phyloP scores from a whole-genome alignment of 1,140 invertebrate species.

The Calosoma granatense region DNA sequence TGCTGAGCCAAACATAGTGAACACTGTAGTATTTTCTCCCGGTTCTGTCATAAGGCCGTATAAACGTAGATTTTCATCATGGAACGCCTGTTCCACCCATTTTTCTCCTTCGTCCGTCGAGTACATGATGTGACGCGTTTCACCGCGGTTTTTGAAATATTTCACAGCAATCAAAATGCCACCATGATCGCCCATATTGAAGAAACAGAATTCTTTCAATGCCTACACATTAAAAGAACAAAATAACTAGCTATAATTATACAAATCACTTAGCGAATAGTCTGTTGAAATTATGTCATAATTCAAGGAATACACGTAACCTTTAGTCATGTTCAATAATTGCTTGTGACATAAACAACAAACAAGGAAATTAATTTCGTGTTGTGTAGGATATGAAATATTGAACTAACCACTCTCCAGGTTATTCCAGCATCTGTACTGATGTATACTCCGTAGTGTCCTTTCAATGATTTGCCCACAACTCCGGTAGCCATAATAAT shows the following conservation, averaged over 20 bases:
- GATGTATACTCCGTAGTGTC: slow-evolving; percentile 69
- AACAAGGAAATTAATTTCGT: no score
- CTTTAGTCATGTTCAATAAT: not conserved
- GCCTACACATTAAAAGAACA: no score
- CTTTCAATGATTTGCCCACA: slow-evolving; percentile 65
- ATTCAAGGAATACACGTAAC: no score
- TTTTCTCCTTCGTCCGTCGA: slow-evolving; percentile 77
- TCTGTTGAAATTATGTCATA: not conserved
- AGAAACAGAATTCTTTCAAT: slow-evolving; percentile 74
- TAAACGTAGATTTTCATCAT: slow-evolving; percentile 57
- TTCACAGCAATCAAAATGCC: slow-evolving; percentile 76
- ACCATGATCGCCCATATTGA: slow-evolving; percentile 85
- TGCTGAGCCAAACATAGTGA: slow-evolving; percentile 82
- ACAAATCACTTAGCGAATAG: no score
- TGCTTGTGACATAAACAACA: no score
- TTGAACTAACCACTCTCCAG: slow-evolving; percentile 58
- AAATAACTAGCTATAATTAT: no score
- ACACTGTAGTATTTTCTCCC: slow-evolving; percentile 82
- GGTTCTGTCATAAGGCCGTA: slow-evolving; percentile 87
- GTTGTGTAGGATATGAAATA: no score
- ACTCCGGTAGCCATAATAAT: slow-evolving; percentile 80
- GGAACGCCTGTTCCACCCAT: slow-evolving; percentile 63
- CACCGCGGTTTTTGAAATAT: slow-evolving; percentile 60
- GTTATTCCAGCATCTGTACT: slow-evolving; percentile 75
- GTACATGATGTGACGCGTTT: slow-evolving; percentile 69